These are phyloP conservation scores for Synanceia verrucosa DNA, from an alignment of 2,797 vertebrate genomes.

Conservation along the genomic window DNA sequence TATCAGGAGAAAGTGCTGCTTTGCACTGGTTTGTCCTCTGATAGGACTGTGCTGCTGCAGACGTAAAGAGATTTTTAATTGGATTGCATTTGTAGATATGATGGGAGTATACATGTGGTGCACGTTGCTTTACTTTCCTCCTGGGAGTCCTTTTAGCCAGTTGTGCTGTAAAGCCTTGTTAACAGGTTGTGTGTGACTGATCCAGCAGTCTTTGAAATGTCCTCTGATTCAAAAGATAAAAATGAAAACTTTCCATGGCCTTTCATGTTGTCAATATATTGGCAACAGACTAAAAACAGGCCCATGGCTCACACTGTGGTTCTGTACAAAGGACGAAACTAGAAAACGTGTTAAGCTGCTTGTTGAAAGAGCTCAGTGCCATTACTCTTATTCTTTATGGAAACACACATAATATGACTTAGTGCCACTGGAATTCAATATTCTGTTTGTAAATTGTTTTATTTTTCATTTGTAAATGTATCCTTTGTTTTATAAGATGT, in stretches of 20 bases:
- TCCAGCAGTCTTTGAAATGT: slow-evolving; percentile 10
- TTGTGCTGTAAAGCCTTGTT: background rate
- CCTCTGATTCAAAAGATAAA: background rate
- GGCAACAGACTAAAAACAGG: background rate
- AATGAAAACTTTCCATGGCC: background rate
- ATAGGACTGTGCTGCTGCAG: background rate
- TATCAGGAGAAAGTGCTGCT: too few species aligned
- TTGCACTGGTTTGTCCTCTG: background rate
- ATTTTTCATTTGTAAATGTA: slow-evolving; percentile 54
- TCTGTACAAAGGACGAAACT: too few species aligned
- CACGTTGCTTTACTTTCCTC: background rate
- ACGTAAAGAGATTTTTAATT: background rate
- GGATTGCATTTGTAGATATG: background rate
- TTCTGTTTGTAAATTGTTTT: slow-evolving; percentile 62
- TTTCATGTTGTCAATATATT: background rate
- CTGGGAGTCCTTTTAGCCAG: background rate
- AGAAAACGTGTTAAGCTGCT: too few species aligned
- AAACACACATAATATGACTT: slow-evolving; percentile 36
- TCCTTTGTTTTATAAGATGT: slow-evolving; percentile 49
- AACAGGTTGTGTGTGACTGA: background rate
- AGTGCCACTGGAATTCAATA: slow-evolving; percentile 66
- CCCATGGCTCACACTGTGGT: background rate
- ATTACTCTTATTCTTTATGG: slow-evolving; percentile 53
- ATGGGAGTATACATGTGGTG: background rate
- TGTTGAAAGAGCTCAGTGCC: slow-evolving; percentile 63